Base-by-base conservation (phyloP, 2,113 vertebrate genomes). In the Hyaena hyaena region DNA sequence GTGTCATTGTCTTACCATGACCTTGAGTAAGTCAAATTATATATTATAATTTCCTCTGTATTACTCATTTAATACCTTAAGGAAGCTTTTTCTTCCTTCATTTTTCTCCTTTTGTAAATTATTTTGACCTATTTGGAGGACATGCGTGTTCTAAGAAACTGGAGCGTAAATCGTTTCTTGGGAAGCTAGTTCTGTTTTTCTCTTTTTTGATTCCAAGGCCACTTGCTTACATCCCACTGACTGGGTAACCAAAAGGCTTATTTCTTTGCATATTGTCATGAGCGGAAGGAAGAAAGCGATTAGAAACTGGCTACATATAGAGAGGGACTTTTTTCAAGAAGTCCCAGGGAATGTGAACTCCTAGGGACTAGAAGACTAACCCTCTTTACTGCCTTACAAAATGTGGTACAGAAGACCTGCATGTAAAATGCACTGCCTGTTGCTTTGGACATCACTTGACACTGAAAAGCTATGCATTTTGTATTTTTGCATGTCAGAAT, bases 401-500 rank as follows among this genome's bases (percentile, higher is more conserved):
- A 58, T n/a, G 8, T 33, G 2, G 17, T 68, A 87, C 95, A 97
- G 92, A 58, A 82, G 96, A 81, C 95, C 93, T 83, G 19, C 7
- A 0, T 97, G 94, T 86, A 97, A 88, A 93, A 93, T 28, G 26
- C 9, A 39, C 66, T 73, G 85, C 90, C 97, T 95, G 77, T 94
- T 96, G 95, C 95, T 93, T 85, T 97, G 95, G 96, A 89, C 88
- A 94, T 91, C 90, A 90, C 97, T 98, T 82, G 88, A 93, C 96
- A 96, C 96, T 90, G 94, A 95, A 96, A 95, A 95, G 94, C 92
- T 88, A 87, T 96, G 95, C 86, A 97, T 97, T 97, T 97, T 98
- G 94, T 96, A 97, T 90, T 98, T 98, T 96, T 96, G 82, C 95
- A 96, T 95, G 97, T 98, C 93, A 77, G 94, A 97, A 93, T 97